These are phyloP conservation scores for Alaudala cheleensis DNA, from an alignment of 2,113 vertebrate species.

Conservation along the genomic window DNA sequence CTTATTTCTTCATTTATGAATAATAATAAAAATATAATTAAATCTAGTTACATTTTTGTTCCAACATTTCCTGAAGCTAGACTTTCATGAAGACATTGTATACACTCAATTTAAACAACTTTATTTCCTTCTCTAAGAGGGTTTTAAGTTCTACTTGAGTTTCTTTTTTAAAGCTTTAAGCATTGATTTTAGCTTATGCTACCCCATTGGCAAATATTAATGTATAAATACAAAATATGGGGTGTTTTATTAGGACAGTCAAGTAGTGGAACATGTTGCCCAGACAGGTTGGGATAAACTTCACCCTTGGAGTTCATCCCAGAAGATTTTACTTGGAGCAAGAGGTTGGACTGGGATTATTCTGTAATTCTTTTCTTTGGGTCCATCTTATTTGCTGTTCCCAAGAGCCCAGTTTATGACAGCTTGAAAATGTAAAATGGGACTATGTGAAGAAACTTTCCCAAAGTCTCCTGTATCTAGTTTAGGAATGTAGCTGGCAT, in stretches of 20 bases:
- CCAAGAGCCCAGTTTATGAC: neutral
- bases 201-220: neutral
- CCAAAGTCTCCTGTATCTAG: neutral
- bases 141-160: neutral
- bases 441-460: neutral
- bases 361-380: neutral
- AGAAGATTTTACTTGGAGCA: neutral
- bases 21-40: conserved; percentile 36
- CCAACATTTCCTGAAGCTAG: conserved; percentile 9
- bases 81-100: neutral
- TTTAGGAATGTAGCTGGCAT: neutral
- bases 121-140: neutral
- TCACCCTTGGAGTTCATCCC: neutral
- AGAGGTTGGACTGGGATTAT: neutral
- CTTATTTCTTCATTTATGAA: conserved; percentile 2
- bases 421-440: neutral
- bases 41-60: conserved; percentile 15
- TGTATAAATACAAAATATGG: neutral
- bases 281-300: neutral
- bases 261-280: neutral
- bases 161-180: neutral
- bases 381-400: neutral
- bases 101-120: neutral
- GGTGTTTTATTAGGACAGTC: neutral
- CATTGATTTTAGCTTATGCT: neutral